These are phyloP conservation scores for Colossoma macropomum DNA, from an alignment of 2,113 vertebrate species.

Conservation along the genomic window DNA sequence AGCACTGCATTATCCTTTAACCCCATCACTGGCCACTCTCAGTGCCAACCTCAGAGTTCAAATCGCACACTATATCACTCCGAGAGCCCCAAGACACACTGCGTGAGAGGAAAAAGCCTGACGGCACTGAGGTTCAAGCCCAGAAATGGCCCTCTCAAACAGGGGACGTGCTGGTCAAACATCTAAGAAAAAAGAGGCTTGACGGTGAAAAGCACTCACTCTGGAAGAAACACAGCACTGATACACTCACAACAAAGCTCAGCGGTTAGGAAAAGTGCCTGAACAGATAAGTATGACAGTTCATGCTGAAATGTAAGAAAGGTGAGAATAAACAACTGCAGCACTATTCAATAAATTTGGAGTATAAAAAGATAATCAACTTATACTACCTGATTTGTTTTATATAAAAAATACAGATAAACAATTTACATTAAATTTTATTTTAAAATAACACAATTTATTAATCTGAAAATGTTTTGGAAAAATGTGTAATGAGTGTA, in stretches of 20 bases:
- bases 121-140: slow-evolving; percentile 32
- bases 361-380: background rate
- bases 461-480: background rate
- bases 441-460: too few species aligned
- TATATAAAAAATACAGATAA: too few species aligned
- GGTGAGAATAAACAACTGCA: background rate
- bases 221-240: background rate
- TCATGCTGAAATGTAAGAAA: background rate
- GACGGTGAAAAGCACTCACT: background rate
- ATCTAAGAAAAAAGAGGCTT: background rate
- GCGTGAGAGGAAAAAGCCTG: slow-evolving; percentile 55
- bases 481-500: background rate
- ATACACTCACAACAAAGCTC: background rate
- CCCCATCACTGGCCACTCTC: slow-evolving; percentile 77
- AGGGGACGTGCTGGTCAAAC: background rate
- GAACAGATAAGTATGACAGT: background rate
- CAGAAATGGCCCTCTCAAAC: background rate
- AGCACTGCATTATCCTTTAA: slow-evolving; percentile 80
- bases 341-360: background rate
- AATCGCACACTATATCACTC: slow-evolving; percentile 75
- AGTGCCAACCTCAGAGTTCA: slow-evolving; percentile 74
- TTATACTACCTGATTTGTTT: background rate
- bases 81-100: slow-evolving; percentile 58
- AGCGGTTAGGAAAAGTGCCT: background rate
- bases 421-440: too few species aligned